Percentiles rank a stretch among this genome's conserved stretches.
Conservation (phyloP, 2,797 vertebrate species). For the Peromyscus attwateri region DNA sequence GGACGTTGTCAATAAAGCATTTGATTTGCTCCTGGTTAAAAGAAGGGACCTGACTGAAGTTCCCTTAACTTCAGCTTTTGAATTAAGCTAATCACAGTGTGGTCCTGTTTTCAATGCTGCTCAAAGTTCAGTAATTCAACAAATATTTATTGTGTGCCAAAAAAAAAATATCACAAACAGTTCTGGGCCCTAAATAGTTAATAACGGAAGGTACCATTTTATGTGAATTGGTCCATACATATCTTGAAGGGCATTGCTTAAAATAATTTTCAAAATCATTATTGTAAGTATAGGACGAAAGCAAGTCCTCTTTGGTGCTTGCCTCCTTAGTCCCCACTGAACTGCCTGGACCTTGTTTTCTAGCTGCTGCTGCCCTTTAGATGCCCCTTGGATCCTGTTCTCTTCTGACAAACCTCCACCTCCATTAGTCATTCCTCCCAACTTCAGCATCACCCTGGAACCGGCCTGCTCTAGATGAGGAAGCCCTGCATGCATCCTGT, state of each 20-base stretch:
- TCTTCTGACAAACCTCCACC: background rate
- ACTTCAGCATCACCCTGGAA: background rate
- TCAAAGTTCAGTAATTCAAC: slow-evolving; percentile 1
- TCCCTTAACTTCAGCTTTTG: background rate
- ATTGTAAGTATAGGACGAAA: slow-evolving; percentile 11
- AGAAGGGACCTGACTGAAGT: background rate
- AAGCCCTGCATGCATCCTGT: background rate
- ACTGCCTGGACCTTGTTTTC: background rate
- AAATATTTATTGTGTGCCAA: slow-evolving; percentile 1
- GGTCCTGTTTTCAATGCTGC: background rate
- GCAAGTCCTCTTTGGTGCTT: background rate
- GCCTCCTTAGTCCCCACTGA: background rate
- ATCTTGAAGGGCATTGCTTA: background rate
- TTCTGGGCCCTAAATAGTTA: background rate
- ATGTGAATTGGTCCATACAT: background rate
- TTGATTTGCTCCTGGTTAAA: background rate
- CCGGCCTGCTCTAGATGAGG: background rate
- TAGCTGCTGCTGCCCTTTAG: background rate
- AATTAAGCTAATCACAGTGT: background rate
- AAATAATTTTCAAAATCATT: slow-evolving; percentile 3
- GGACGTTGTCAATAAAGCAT: background rate
- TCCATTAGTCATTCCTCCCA: background rate
- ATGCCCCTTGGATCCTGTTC: background rate
- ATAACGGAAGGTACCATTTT: background rate
- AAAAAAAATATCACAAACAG: background rate